Base-by-base conservation (phyloP, 2,888 invertebrate genomes). In the Macrosiphum euphorbiae region DNA sequence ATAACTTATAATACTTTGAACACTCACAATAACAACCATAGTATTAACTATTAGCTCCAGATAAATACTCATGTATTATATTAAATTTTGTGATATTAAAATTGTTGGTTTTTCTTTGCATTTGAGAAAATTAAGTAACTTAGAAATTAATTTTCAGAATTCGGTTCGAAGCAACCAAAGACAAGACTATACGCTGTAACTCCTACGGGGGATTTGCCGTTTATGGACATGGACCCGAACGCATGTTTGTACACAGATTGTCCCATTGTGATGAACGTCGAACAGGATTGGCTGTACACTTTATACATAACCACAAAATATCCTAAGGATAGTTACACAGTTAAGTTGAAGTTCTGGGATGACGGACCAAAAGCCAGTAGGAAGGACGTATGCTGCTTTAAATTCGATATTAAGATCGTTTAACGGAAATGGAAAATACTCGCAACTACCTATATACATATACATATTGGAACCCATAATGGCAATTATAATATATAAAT, bases 191-290 rank as follows among this genome's bases (percentile, higher is more conserved):
- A 94, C 88, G 78, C 88, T 13, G 90, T 28, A 28, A 78, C 47
- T 3, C 0, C 24, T 11, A 11, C 89, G 11, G 0, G 92, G 26
- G 94, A 94, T 24, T 20, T 94, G 20, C 92, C 92, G 16, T 94
- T 94, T 16, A 55, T 86, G 84, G 94, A 86, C 28, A 94, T 94
- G 94, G 89, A 94, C n/a, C 24, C 94, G 41, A 90, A 94, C 86
- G 94, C 85, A 28, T 94, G 94, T 13, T 41, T 94, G 28, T 94
- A 94, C 41, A 94, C 94, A 8, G 3, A 20, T 2, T 94, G 94
- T n/a, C 94, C 94, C 8, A 50, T 92, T 0, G 16, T 35, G 20
- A 61, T 50, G 24, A 28, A 85, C 8, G 90, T 26, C 0, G 24
- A 55, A n/a, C 24, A 35, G 3, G n/a, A 26, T 24, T 94, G 85